These are phyloP conservation scores for Scylla paramamosain DNA, from an alignment of 1,140 invertebrate species.

Conservation along the genomic window DNA sequence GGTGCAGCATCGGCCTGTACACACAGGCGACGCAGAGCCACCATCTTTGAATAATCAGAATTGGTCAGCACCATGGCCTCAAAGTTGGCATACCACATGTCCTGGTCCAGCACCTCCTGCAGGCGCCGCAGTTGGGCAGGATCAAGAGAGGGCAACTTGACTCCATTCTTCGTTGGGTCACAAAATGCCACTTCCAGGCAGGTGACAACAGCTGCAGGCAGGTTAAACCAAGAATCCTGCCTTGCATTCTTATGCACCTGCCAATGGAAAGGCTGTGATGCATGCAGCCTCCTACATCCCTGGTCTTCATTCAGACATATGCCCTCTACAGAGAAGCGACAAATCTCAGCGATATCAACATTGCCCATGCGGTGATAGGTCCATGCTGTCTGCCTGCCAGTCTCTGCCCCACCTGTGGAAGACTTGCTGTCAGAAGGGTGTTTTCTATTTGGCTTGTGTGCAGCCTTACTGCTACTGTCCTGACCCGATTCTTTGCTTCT, in stretches of 20 bases:
- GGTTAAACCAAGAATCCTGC: slow-evolving; percentile 39
- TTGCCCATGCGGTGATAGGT: slow-evolving; percentile 29
- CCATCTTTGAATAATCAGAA: slow-evolving; percentile 28
- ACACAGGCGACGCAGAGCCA: slow-evolving; percentile 42
- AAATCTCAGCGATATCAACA: slow-evolving; percentile 44
- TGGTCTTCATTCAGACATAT: slow-evolving; percentile 37
- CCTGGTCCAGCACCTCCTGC: slow-evolving; percentile 26
- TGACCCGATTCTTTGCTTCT: neutral
- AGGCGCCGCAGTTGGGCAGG: neutral
- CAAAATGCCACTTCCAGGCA: slow-evolving; percentile 50
- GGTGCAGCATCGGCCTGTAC: neutral
- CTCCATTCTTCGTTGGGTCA: slow-evolving; percentile 39
- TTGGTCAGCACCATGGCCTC: slow-evolving; percentile 53
- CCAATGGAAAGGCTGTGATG: slow-evolving; percentile 59
- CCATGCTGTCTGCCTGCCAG: slow-evolving; percentile 25
- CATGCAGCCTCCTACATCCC: slow-evolving; percentile 56
- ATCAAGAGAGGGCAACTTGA: slow-evolving; percentile 34
- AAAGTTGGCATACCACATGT: slow-evolving; percentile 61
- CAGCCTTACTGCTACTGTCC: neutral
- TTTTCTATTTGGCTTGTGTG: neutral
- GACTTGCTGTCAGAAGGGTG: neutral
- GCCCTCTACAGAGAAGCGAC: slow-evolving; percentile 47
- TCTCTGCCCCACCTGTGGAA: neutral
- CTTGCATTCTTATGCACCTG: slow-evolving; percentile 53
- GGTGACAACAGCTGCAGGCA: neutral